A percentile compares a stretch with the other conserved stretches of the same genome.
These are phyloP conservation scores for Gambusia affinis DNA, from an alignment of 2,113 vertebrate genomes.

Conservation along the genomic window DNA sequence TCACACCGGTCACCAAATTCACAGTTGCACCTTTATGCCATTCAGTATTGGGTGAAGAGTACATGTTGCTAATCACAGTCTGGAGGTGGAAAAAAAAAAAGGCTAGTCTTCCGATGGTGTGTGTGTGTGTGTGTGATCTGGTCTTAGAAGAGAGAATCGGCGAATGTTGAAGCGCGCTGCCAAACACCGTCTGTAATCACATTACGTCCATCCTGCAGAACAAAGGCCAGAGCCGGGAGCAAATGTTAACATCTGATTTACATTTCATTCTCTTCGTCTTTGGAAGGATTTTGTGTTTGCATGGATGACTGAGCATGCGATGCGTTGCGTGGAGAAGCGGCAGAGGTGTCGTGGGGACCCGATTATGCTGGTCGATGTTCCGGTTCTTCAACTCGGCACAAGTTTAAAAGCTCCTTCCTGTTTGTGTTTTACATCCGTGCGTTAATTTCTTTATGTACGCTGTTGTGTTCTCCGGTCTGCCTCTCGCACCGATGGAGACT, in stretches of 20 bases:
- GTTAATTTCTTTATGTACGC: background rate
- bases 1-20: constrained; percentile 6
- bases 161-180: constrained; percentile 4
- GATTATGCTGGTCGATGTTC: background rate
- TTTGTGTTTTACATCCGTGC: background rate
- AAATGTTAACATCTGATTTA: constrained; percentile 13
- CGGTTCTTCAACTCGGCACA: background rate
- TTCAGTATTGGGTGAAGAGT: background rate
- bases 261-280: constrained; percentile 6
- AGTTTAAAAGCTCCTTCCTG: background rate
- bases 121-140: constrained; percentile 1
- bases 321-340: constrained; percentile 16
- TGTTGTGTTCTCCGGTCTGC: background rate
- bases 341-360: no score
- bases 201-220: constrained; percentile 25
- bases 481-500: constrained; percentile 17
- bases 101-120: constrained; percentile 9
- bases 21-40: background rate
- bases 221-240: constrained; percentile 33
- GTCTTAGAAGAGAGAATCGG: constrained; percentile 9
- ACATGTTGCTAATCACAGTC: no score
- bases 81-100: no score
- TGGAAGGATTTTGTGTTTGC: background rate
- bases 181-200: constrained; percentile 30
- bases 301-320: constrained; percentile 32